Base-by-base conservation (phyloP, 1,140 invertebrate genomes). In the Listronotus oregonensis region DNA sequence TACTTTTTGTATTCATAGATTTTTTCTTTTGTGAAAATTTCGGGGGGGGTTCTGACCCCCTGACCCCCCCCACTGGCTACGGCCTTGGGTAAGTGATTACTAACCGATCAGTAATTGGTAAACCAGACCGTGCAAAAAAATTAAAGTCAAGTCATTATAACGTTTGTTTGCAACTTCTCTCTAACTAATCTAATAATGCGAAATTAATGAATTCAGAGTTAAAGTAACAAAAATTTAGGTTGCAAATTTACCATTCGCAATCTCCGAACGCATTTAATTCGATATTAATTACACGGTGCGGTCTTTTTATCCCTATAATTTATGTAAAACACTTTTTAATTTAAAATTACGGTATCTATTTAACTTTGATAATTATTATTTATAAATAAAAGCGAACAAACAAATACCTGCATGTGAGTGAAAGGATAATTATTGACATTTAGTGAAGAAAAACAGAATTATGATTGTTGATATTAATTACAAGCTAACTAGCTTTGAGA, bases 121-220 rank as follows among this genome's bases (percentile, higher is more conserved):
- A n/a, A n/a, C n/a, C n/a, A n/a, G n/a, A n/a, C n/a, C n/a, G n/a
- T n/a, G n/a, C n/a, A n/a, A n/a, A n/a, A n/a, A n/a, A n/a, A n/a
- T n/a, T n/a, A n/a, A n/a, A n/a, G n/a, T n/a, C n/a, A n/a, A n/a
- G n/a, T n/a, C n/a, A n/a, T n/a, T n/a, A n/a, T n/a, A n/a, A n/a
- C n/a, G n/a, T n/a, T 2, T 1, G 8, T 12, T 10, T 12, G 34
- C 34, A 37, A 37, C 34, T 37, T 37, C 8, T 37, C 34, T 37
- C 34, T 37, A 17, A 37, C 52, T n/a, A 40, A 18, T 15, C 52
- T 32, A 32, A 46, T 58, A 43, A 58, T 52, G 50, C 27, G 56
- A 58, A 32, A 58, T 58, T 58, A 58, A 58, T 58, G 42, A 27
- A 58, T 58, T 40, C 43, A 46, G 31, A 58, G n/a, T 46, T 58